phyloP scores from a whole-genome alignment of 2,113 vertebrate genomes.

The Phyllopteryx taeniolatus region DNA sequence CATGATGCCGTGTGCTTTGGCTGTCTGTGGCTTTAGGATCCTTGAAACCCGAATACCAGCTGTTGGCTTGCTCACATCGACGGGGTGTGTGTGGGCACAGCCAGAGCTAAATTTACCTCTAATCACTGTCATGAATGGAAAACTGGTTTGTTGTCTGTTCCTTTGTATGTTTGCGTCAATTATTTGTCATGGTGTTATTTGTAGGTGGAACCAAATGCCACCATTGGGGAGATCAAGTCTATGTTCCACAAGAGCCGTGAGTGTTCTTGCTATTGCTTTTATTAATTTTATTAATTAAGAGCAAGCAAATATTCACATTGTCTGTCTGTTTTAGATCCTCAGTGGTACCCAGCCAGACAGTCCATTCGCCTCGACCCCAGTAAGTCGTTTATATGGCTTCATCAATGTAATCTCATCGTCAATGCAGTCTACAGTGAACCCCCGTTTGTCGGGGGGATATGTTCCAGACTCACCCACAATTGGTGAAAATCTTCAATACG shows the following conservation, averaged over 20 bases:
- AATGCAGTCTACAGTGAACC: neutral
- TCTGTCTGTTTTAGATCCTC: constrained; percentile 76
- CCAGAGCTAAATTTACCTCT: constrained; percentile 66
- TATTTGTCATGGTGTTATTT: constrained; percentile 39
- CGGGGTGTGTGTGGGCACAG: constrained; percentile 33
- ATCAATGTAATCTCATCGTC: neutral
- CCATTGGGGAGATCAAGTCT: constrained; percentile 88
- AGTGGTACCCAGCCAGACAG: constrained; percentile 91
- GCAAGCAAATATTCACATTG: constrained; percentile 12
- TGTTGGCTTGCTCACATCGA: constrained; percentile 46
- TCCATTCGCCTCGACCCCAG: constrained; percentile 90
- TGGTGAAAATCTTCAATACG: neutral
- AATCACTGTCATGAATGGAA: constrained; percentile 55
- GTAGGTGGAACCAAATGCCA: constrained; percentile 92
- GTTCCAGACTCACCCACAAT: neutral
- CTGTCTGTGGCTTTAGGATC: constrained; percentile 3
- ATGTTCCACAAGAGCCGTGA: constrained; percentile 90
- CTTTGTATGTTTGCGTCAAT: constrained; percentile 16
- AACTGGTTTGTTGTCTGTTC: constrained; percentile 34
- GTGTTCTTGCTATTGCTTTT: constrained; percentile 53
- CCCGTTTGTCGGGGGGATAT: neutral
- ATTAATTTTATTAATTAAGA: too few species aligned
- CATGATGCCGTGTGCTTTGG: constrained; percentile 26
- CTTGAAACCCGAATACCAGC: constrained; percentile 57
- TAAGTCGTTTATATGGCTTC: constrained; percentile 64